Base-by-base conservation (phyloP, 2,113 vertebrate genomes). In the Notechis scutatus region DNA sequence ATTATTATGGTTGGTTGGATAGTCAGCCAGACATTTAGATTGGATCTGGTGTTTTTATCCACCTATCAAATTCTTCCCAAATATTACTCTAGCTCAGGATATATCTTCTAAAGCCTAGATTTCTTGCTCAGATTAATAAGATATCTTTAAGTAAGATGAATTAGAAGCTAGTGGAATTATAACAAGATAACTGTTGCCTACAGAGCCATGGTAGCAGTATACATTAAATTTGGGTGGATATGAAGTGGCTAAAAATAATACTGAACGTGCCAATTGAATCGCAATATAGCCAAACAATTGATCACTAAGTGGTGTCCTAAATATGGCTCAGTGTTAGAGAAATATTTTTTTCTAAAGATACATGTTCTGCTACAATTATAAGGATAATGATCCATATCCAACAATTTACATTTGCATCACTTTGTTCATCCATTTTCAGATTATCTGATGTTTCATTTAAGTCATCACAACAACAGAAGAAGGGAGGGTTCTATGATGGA, bases 341-440 rank as follows among this genome's bases (percentile, higher is more conserved):
- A 92, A 91, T 91, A 87, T 61, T 74, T 88, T 95, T 93, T 20
- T 23, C 59, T 39, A 24, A 0, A 90, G 93, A 90, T 45, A 87
- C 69, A 69, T 18, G 81, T 52, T 91, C 87, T 91, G 88, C 93
- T 92, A 95, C 95, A 94, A 95, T 95, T 34, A 29, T 87, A 91
- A 91, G 57, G 85, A 64, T 87, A 85, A 92, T 8, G n/a, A 96
- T 97, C 94, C 92, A 92, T 95, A 91, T 91, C 57, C 14, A 34
- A 21, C 34, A 34, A 54, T 88, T 88, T 55, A 56, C 20, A 88
- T n/a, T 15, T n/a, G 4, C 50, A 88, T 88, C 29, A 56, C 15
- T 88, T 56, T 55, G 12, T 20, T 88, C 85, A 50, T 88, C 14
- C 14, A 88, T 5, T 52, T 50, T n/a, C 55, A 56, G 9, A 74